phyloP scores from a whole-genome alignment of 2,113 vertebrate genomes.

The Alethe castanea region DNA sequence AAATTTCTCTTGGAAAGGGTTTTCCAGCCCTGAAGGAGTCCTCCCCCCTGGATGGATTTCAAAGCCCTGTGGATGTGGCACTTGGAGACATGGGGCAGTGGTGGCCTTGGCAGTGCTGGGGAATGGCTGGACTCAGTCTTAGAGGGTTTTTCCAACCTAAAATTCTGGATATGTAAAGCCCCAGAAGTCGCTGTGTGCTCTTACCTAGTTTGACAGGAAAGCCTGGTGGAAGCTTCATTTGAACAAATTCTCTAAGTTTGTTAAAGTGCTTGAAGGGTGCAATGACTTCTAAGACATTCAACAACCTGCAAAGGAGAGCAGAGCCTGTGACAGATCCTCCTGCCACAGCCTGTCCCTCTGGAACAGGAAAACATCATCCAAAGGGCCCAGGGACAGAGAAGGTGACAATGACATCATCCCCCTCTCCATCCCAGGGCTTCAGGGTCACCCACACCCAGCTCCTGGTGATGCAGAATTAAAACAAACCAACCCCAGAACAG shows the following conservation, averaged over 20 bases:
- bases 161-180: not conserved
- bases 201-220: constrained; percentile 98
- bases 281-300: constrained; percentile 98
- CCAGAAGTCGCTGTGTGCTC: not conserved
- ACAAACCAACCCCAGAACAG: not conserved
- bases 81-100: not conserved
- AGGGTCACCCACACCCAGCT: not conserved
- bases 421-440: not conserved
- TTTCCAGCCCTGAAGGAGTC: not conserved
- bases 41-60: not conserved
- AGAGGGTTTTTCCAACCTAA: not conserved
- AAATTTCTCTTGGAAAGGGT: not conserved
- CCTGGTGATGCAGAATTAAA: accelerated
- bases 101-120: not conserved
- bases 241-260: constrained; percentile 99
- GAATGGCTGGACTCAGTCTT: not conserved
- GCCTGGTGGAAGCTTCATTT: constrained; percentile 99
- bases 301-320: constrained; percentile 78
- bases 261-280: constrained; percentile 99
- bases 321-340: not conserved
- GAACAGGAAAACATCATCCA: not conserved
- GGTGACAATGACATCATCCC: not conserved
- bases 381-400: not conserved
- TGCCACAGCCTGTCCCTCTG: not conserved
- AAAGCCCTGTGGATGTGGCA: not conserved